These are phyloP conservation scores for Piprites chloris DNA, from an alignment of 2,113 vertebrate species.

Conservation along the genomic window DNA sequence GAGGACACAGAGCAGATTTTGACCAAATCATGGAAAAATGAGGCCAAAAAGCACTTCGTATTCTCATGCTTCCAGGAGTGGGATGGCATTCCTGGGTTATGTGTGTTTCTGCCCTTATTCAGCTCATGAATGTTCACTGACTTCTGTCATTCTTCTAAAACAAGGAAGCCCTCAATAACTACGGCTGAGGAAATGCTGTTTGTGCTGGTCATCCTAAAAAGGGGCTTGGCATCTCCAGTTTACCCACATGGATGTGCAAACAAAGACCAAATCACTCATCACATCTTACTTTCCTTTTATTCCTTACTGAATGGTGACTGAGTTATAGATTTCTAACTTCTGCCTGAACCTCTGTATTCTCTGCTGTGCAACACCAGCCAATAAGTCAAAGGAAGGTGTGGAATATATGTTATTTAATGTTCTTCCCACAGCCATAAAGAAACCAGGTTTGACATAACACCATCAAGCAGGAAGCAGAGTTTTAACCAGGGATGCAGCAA, in stretches of 20 bases:
- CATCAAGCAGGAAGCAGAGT: background rate
- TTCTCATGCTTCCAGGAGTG: background rate
- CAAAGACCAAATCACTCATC: background rate
- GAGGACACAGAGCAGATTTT: background rate
- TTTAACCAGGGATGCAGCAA: background rate
- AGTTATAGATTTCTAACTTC: background rate
- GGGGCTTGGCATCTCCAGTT: background rate
- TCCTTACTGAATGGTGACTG: background rate
- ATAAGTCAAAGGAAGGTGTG: background rate
- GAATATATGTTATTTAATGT: background rate
- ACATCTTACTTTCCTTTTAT: background rate
- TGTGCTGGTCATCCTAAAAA: background rate
- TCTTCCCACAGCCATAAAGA: background rate
- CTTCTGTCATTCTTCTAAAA: background rate
- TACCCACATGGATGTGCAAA: background rate
- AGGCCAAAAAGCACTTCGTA: background rate
- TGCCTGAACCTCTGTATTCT: background rate
- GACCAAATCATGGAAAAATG: background rate
- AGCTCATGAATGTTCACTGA: background rate
- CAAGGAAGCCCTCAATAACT: background rate
- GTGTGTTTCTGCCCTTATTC: background rate
- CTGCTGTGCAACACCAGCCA: background rate
- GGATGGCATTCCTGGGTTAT: background rate
- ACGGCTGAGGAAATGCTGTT: background rate
- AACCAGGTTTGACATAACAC: background rate